Conservation (phyloP, 2,113 vertebrate genomes). For the Anarrhichthys ocellatus region DNA sequence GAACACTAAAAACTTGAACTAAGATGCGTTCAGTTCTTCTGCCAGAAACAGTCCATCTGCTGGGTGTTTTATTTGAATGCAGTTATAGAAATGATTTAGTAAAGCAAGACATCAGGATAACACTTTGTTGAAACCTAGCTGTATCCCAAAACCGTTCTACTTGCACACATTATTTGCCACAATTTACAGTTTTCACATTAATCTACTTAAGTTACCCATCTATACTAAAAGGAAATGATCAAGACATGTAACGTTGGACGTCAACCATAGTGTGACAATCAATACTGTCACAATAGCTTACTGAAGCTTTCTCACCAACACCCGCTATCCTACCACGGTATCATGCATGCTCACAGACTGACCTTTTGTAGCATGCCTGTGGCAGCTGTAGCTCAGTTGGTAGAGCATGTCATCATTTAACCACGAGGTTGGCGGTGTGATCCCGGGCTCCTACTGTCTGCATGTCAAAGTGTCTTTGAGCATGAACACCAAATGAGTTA, state of each 20-base stretch:
- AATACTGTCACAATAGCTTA: too few species aligned
- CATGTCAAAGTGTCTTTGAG: too few species aligned
- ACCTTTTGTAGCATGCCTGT: too few species aligned
- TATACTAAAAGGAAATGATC: background rate
- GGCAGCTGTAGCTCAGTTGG: too few species aligned
- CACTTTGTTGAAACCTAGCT: background rate
- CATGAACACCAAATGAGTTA: too few species aligned
- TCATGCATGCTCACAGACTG: too few species aligned
- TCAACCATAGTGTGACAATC: background rate
- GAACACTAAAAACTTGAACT: slow-evolving; percentile 14
- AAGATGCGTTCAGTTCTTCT: background rate
- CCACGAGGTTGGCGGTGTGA: too few species aligned
- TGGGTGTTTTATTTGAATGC: background rate
- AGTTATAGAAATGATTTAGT: background rate
- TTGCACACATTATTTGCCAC: background rate
- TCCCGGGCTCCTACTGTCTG: too few species aligned
- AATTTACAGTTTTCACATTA: background rate
- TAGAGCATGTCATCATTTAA: too few species aligned
- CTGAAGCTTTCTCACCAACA: too few species aligned
- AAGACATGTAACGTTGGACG: background rate
- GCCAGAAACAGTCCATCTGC: slow-evolving; percentile 33
- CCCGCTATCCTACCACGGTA: too few species aligned
- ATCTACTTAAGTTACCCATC: background rate
- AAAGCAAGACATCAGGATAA: background rate
- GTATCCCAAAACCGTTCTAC: background rate